Evolutionary conservation across 1,140 invertebrate genomes (phyloP).

Genomic region (Daktulosphaira vitifoliae): DNA sequence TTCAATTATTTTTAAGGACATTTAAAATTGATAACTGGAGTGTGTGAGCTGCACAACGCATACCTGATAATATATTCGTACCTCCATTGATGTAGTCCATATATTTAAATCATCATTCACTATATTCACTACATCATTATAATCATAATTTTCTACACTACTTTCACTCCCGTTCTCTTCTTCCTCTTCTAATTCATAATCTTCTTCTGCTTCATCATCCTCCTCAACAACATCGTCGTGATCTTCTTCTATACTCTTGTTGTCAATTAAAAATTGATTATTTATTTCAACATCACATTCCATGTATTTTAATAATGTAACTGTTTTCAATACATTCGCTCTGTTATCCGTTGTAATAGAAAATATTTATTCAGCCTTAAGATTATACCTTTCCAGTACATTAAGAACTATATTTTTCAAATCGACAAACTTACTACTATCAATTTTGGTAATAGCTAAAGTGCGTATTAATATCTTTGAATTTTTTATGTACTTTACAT

Average conservation of each 20-base stretch:
- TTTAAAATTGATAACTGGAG: not conserved
- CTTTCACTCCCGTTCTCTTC: no score
- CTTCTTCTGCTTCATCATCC: no score
- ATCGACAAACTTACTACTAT: not conserved
- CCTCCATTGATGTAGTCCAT: not conserved
- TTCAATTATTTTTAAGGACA: not conserved
- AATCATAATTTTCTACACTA: no score
- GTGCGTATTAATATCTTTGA: not conserved
- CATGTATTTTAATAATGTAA: not conserved
- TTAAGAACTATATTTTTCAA: not conserved
- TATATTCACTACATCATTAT: not conserved
- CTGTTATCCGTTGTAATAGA: not conserved
- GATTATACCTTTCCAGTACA: not conserved
- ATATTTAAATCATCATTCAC: not conserved
- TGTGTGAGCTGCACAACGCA: conserved; percentile 8
- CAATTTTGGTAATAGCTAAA: not conserved
- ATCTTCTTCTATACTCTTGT: no score
- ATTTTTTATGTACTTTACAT: not conserved
- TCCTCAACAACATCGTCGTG: no score
- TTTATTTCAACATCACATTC: not conserved
- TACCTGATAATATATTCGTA: not conserved
- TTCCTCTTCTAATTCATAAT: no score
- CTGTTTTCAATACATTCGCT: conserved; percentile 12
- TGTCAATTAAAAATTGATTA: no score
- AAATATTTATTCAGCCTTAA: not conserved